Conservation (phyloP, 2,113 vertebrate species). For the Sprattus sprattus region DNA sequence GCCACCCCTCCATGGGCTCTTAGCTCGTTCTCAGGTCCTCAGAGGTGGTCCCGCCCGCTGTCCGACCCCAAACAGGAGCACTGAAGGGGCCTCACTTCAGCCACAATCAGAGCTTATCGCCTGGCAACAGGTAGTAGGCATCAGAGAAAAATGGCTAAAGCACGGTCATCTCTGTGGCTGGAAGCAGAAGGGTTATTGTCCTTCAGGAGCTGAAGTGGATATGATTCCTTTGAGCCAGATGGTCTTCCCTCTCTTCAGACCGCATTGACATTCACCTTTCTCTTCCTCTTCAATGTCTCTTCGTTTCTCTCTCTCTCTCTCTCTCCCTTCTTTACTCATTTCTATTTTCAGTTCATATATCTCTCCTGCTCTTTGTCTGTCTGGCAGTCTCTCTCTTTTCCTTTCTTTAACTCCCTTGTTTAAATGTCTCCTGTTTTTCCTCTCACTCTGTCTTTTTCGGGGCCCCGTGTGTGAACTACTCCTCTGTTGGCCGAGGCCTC, state of each 20-base stretch:
- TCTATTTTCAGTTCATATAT: background rate
- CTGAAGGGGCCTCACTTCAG: background rate
- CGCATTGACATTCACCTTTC: background rate
- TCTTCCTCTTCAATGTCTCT: background rate
- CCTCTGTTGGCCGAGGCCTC: too few species aligned
- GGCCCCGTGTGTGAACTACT: too few species aligned
- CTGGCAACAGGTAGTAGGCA: background rate
- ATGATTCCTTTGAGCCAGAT: background rate
- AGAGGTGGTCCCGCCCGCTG: background rate
- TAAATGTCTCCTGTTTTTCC: too few species aligned
- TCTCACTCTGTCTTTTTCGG: too few species aligned
- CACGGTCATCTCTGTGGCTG: background rate
- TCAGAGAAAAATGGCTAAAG: background rate
- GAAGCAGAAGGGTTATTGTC: background rate
- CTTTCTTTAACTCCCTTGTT: background rate
- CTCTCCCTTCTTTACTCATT: background rate
- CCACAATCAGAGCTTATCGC: conserved; percentile 7
- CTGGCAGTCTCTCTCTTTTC: background rate
- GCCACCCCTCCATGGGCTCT: too few species aligned
- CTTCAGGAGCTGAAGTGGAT: background rate
- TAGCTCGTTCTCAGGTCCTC: background rate
- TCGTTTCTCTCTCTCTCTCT: background rate
- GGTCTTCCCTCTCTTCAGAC: background rate
- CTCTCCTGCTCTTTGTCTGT: background rate
- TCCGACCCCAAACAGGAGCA: background rate